phyloP scores from a whole-genome alignment of 2,113 vertebrate species.

The Acrocephalus arundinaceus region DNA sequence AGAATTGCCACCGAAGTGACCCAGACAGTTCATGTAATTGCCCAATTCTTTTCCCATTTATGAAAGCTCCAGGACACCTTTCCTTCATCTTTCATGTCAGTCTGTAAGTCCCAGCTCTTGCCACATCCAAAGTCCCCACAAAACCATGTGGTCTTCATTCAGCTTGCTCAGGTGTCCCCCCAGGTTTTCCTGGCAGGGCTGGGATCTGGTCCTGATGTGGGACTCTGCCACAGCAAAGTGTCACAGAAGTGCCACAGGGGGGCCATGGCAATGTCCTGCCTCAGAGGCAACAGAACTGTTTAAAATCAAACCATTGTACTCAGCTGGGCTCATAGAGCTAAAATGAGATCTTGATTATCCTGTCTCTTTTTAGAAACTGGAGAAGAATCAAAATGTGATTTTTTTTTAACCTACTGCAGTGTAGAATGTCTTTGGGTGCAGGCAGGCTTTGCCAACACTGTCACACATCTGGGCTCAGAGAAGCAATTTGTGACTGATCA shows the following conservation, averaged over 20 bases:
- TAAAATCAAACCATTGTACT: background rate
- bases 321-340: background rate
- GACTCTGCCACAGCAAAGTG: background rate
- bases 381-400: background rate
- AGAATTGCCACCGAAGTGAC: background rate
- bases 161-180: fast-evolving
- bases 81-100: background rate
- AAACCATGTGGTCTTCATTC: fast-evolving
- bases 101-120: background rate
- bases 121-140: background rate
- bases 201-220: background rate
- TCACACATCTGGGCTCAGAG: background rate
- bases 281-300: background rate
- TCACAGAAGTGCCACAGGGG: fast-evolving
- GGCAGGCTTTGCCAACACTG: background rate
- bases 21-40: background rate
- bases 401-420: background rate
- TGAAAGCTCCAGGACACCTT: background rate
- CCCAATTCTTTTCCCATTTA: background rate
- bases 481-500: constrained; percentile 13
- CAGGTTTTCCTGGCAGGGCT: background rate
- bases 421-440: background rate
- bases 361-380: constrained; percentile 30
- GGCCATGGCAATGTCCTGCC: background rate
- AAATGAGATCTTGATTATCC: constrained; percentile 8